Percentiles rank a stretch among this genome's conserved stretches.
phyloP scores from a whole-genome alignment of 2,113 vertebrate genomes.

The Rhinoderma darwinii region DNA sequence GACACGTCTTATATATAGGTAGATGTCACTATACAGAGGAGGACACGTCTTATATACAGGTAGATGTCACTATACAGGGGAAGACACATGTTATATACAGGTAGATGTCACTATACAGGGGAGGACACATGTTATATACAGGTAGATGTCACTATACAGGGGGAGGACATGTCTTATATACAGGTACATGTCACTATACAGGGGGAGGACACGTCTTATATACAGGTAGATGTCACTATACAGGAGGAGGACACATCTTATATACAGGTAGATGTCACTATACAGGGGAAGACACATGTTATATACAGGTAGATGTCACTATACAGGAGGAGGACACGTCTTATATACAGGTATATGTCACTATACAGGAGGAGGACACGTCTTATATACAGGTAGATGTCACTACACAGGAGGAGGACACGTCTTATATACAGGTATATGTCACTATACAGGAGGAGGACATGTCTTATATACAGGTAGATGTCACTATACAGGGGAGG shows the following conservation, averaged over 20 bases:
- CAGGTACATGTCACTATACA: too few species aligned
- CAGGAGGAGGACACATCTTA: fast-evolving
- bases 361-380: background rate
- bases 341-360: background rate
- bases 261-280: background rate
- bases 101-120: background rate
- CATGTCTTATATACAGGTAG: background rate
- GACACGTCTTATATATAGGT: background rate
- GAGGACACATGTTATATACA: background rate
- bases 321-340: background rate
- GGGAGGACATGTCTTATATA: too few species aligned
- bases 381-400: background rate
- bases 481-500: too few species aligned
- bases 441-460: background rate
- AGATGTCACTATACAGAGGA: background rate
- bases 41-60: background rate
- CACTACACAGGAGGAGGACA: background rate
- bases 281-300: background rate
- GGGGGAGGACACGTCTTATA: background rate
- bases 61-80: background rate
- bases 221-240: slow-evolving; percentile 2
- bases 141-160: background rate
- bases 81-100: background rate
- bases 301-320: background rate
- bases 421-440: background rate